Percentiles rank a stretch among this genome's conserved stretches.
These are phyloP conservation scores for Percina caprodes DNA, from an alignment of 2,113 vertebrate species.

Conservation along the genomic window DNA sequence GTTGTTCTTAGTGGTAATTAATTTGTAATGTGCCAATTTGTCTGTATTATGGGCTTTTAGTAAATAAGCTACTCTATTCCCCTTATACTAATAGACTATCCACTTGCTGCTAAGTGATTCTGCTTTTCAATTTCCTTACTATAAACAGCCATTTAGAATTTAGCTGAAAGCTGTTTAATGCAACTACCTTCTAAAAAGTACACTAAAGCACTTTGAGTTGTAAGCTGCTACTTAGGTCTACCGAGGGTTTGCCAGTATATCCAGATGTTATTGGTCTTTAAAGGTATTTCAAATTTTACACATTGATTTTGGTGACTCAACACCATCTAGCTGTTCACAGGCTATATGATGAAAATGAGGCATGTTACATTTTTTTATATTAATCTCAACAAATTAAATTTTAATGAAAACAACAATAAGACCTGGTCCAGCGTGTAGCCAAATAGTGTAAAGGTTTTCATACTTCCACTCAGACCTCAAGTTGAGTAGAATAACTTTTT, in stretches of 20 bases:
- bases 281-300: conserved; percentile 11
- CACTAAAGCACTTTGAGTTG: conserved; percentile 18
- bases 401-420: too few species aligned
- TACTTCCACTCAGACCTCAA: too few species aligned
- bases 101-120: conserved; percentile 61
- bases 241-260: not conserved
- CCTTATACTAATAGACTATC: conserved; percentile 67
- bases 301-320: conserved; percentile 5
- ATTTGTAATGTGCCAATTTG: conserved; percentile 74
- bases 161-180: conserved; percentile 44
- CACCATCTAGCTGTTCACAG: not conserved
- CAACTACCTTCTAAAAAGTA: conserved; percentile 29
- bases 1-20: conserved; percentile 73
- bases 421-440: too few species aligned
- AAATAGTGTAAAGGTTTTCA: too few species aligned
- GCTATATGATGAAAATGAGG: conserved; percentile 2
- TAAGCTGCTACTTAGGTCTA: conserved; percentile 15
- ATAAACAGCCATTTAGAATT: conserved; percentile 62
- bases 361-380: not conserved
- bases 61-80: conserved; percentile 64
- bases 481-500: too few species aligned
- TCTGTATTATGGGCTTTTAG: conserved; percentile 71
- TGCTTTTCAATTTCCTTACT: conserved; percentile 67
- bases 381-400: not conserved
- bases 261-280: conserved; percentile 12